A percentile compares a stretch with the other conserved stretches of the same genome.
Evolutionary conservation across 2,888 invertebrate species (phyloP).

Genomic region (Incurvaria masculella): DNA sequence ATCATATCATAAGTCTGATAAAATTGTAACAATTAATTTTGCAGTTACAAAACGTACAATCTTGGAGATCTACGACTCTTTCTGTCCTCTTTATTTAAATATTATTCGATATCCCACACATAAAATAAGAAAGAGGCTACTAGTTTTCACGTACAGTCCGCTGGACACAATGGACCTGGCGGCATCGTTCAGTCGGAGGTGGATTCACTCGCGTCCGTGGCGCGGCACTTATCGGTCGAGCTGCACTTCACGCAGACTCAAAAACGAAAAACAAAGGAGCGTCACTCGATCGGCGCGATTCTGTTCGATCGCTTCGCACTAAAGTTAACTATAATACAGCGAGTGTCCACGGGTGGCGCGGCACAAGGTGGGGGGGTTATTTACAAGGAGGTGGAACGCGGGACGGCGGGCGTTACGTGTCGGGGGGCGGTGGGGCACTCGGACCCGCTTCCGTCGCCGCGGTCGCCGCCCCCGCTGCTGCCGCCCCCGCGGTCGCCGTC

Average conservation of each 20-base stretch:
- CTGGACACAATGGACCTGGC: too few species aligned
- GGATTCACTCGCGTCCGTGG: too few species aligned
- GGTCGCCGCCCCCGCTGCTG: slow-evolving; percentile 3
- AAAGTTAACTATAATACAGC: background rate
- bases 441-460: slow-evolving; percentile 16
- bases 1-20: too few species aligned
- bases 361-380: background rate
- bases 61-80: background rate
- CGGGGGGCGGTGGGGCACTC: slow-evolving; percentile 21
- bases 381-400: background rate
- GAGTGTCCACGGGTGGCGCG: too few species aligned
- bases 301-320: background rate
- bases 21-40: background rate
- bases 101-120: background rate
- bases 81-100: background rate
- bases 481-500: slow-evolving; percentile 13
- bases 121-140: background rate
- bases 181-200: too few species aligned
- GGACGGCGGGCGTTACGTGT: slow-evolving; percentile 6
- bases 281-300: background rate
- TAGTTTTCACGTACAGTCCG: too few species aligned
- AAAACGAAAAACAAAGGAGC: background rate
- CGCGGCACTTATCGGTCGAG: too few species aligned
- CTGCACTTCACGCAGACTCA: too few species aligned
- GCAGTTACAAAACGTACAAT: background rate